These are phyloP conservation scores for Drosophila mulleri DNA, from an alignment of 2,888 invertebrate genomes.

Conservation along the genomic window DNA sequence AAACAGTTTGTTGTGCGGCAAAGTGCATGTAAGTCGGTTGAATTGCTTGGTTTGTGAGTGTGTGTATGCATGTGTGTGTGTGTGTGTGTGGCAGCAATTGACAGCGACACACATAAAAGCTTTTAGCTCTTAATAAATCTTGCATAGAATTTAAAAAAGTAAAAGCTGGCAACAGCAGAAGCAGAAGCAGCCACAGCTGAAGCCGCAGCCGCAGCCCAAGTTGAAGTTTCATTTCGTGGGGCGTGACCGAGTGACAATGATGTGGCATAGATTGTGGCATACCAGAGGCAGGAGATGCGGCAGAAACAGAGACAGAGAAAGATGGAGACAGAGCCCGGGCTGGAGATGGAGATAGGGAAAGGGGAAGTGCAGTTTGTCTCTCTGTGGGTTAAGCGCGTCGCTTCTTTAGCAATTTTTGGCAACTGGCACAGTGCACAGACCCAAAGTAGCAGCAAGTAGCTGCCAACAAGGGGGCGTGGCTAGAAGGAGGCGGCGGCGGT, in stretches of 20 bases:
- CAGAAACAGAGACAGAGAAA: background rate
- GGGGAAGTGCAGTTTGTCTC: conserved; percentile 5
- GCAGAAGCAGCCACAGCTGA: conserved; percentile 22
- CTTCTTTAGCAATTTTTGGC: conserved; percentile 39
- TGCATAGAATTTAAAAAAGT: conserved; percentile 78
- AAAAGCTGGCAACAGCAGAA: conserved; percentile 49
- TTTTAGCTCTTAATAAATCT: conserved; percentile 81
- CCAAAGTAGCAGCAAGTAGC: conserved; percentile 24
- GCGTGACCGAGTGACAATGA: conserved; percentile 68
- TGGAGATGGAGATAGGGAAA: background rate
- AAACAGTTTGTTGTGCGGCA: conserved; percentile 39
- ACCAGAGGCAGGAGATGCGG: background rate
- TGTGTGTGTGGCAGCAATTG: conserved; percentile 61
- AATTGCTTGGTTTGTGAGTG: background rate
- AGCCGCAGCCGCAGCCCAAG: conserved; percentile 23
- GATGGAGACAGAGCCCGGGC: background rate
- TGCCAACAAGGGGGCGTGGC: conserved; percentile 1
- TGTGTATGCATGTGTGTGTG: conserved; percentile 15
- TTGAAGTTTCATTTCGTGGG: conserved; percentile 49
- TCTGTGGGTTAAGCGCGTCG: conserved; percentile 33
- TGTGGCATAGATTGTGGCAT: conserved; percentile 62
- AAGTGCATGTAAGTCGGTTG: conserved; percentile 27
- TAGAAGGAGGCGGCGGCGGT: background rate
- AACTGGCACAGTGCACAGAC: conserved; percentile 52
- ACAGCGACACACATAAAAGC: conserved; percentile 78